A percentile compares a stretch with the other conserved stretches of the same genome.
phyloP scores from a whole-genome alignment of 2,797 vertebrate species.

The Helarctos malayanus region DNA sequence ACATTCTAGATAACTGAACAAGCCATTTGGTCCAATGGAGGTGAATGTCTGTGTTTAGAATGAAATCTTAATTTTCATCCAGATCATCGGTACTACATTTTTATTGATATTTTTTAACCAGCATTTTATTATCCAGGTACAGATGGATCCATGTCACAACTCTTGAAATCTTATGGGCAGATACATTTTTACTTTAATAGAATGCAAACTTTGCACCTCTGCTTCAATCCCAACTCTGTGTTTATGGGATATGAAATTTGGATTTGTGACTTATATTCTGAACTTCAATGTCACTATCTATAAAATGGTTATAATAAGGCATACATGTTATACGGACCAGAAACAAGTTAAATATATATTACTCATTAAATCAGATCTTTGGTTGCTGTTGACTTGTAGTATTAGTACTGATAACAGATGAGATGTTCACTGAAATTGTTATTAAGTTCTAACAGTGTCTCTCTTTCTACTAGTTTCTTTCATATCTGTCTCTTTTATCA shows the following conservation, averaged over 20 bases:
- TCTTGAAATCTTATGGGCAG: not conserved
- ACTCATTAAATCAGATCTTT: not conserved
- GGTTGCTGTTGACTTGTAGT: not conserved
- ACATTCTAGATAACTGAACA: not conserved
- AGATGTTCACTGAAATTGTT: not conserved
- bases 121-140: not conserved
- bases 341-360: not conserved
- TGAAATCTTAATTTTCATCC: conserved; percentile 23
- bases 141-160: not conserved
- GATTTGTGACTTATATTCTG: not conserved
- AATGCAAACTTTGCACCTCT: not conserved
- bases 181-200: not conserved
- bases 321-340: not conserved
- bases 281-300: not conserved
- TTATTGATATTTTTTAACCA: not conserved
- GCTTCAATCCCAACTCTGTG: not conserved
- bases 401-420: not conserved
- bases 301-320: not conserved
- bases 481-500: not conserved
- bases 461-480: not conserved
- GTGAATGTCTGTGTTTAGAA: not conserved
- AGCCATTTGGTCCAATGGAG: not conserved
- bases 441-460: not conserved
- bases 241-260: not conserved
- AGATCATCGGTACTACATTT: not conserved